phyloP scores from a whole-genome alignment of 2,113 vertebrate species.

The Pteronura brasiliensis region DNA sequence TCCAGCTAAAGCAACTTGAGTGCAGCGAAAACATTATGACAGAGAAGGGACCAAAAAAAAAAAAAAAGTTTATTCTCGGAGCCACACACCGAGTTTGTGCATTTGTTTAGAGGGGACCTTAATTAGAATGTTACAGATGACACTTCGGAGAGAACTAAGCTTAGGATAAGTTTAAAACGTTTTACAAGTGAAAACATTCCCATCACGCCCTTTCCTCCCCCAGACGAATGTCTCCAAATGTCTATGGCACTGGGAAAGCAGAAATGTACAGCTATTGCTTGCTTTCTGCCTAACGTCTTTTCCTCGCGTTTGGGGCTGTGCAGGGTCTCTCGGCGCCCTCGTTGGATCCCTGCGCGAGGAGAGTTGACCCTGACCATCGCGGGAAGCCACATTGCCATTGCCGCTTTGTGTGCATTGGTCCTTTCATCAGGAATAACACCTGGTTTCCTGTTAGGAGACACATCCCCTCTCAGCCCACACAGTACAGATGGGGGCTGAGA shows the following conservation, averaged over 20 bases:
- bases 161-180: slow-evolving; percentile 19
- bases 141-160: neutral
- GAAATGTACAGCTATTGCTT: neutral
- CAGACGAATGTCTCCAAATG: neutral
- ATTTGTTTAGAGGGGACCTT: neutral
- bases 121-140: neutral
- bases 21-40: neutral
- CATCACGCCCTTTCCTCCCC: neutral
- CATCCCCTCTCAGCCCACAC: rapidly evolving
- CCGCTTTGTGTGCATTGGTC: neutral
- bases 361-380: neutral
- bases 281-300: neutral
- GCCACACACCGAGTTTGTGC: neutral
- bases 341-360: rapidly evolving
- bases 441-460: neutral
- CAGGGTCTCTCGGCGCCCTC: neutral
- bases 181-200: slow-evolving; percentile 23
- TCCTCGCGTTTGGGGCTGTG: neutral
- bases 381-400: neutral
- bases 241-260: neutral
- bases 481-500: neutral
- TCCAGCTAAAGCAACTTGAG: neutral
- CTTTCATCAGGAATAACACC: neutral
- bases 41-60: neutral
- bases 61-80: neutral